Base-by-base conservation (phyloP, 2,888 invertebrate species). In the Dendrolimus pini region DNA sequence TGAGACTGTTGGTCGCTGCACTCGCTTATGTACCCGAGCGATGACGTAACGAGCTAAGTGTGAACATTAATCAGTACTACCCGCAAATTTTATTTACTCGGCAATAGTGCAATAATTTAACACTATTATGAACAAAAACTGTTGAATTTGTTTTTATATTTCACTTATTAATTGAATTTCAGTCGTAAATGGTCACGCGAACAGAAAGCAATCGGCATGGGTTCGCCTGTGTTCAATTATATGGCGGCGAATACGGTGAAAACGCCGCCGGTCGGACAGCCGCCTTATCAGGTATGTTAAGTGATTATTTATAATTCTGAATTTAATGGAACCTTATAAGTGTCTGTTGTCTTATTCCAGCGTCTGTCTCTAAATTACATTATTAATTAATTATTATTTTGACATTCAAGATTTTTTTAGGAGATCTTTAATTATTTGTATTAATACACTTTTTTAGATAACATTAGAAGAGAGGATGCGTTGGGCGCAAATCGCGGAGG, bases 401-500 rank as follows among this genome's bases (percentile, higher is more conserved):
- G 6, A 6, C 10, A 47, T 53, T 14, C 7, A n/a, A 52, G 2
- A 10, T 52, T 47, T 14, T 47, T 14, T 18, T 18, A 18, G 18
- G 18, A n/a, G 14, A 30, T 41, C 7, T 8, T 9, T 52, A 57
- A 9, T 18, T 54, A 30, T 55, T 56, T 57, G 14, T 53, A 53
- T 42, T 58, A 9, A 41, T 55, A 1, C 13, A 41, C 18, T 41
- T 59, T 56, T 59, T 62, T 61, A 93, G 86, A 93, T 95, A 8
- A 94, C 95, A 0, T 72, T 96, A 62, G 96, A 96, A 78, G 96
- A 96, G 72, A 90, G 96, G 53, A 92, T 96, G 90, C 86, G 96
- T 52, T 97, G 97, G 97, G 97, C 97, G 0, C 97, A 97, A 71
- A 95, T 97, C 56, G 95, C 96, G 0, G 97, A 97, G 74, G 96